These are phyloP conservation scores for Probosciger aterrimus DNA, from an alignment of 2,113 vertebrate species.

Conservation along the genomic window DNA sequence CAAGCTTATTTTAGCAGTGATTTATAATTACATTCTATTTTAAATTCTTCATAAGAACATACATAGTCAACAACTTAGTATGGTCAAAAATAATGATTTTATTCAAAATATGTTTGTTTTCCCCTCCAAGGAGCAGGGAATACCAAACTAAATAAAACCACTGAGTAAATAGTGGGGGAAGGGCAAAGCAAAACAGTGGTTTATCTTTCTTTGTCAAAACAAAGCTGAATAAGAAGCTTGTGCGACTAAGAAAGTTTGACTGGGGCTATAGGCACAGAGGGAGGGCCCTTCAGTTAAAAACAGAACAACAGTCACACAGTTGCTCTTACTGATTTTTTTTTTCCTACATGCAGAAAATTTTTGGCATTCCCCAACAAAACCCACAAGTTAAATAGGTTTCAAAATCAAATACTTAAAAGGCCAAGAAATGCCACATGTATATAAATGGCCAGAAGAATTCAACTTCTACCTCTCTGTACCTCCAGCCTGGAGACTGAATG, in stretches of 20 bases:
- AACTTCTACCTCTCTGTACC: conserved; percentile 2
- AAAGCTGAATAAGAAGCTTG: conserved; percentile 65
- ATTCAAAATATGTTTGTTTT: neutral
- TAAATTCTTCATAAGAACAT: neutral
- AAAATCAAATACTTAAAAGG: conserved; percentile 38
- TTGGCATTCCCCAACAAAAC: conserved; percentile 50
- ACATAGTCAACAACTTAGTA: neutral
- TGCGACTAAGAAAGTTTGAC: conserved; percentile 11
- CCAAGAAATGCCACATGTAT: conserved; percentile 30
- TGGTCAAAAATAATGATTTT: neutral
- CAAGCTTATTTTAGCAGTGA: conserved; percentile 14
- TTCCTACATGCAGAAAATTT: conserved; percentile 14
- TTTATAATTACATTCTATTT: conserved; percentile 41
- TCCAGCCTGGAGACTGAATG: neutral
- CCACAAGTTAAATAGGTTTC: conserved; percentile 46
- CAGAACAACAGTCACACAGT: conserved; percentile 28
- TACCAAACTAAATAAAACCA: neutral
- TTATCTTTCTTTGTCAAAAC: conserved; percentile 59
- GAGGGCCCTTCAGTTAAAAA: neutral
- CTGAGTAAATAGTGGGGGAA: neutral
- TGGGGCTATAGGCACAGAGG: neutral
- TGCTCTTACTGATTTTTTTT: neutral
- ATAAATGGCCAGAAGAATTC: conserved; percentile 23
- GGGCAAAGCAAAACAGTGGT: conserved; percentile 42
- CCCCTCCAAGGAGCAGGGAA: neutral